Percentiles rank a stretch among this genome's conserved stretches.
Conservation (phyloP, 2,113 vertebrate species). For the Jaculus jaculus region DNA sequence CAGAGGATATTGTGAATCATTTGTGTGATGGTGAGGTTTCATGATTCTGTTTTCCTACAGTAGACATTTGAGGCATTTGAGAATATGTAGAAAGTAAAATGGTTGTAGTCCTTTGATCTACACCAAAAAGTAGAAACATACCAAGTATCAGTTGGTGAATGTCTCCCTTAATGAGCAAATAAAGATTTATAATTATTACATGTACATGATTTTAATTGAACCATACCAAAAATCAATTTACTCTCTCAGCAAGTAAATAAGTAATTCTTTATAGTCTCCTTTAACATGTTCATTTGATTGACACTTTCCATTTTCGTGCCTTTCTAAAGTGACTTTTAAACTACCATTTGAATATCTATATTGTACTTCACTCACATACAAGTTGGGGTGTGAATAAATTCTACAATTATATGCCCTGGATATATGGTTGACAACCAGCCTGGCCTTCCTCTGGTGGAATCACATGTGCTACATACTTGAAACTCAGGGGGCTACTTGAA, state of each 20-base stretch:
- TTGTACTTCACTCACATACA: background rate
- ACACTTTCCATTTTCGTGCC: background rate
- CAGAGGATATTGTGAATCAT: background rate
- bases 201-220: background rate
- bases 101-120: background rate
- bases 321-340: slow-evolving; percentile 10
- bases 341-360: background rate
- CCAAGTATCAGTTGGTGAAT: slow-evolving; percentile 1
- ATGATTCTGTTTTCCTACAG: background rate
- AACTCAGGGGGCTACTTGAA: background rate
- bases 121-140: slow-evolving; percentile 22
- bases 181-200: slow-evolving; percentile 45
- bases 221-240: background rate
- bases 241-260: slow-evolving; percentile 37
- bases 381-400: background rate
- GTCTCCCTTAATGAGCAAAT: slow-evolving; percentile 45
- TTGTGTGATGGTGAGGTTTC: background rate
- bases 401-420: background rate
- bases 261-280: slow-evolving; percentile 25
- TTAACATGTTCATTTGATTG: slow-evolving; percentile 42
- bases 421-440: background rate
- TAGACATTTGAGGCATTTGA: background rate
- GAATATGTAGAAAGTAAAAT: background rate
- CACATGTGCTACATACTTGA: background rate
- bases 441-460: background rate